These are phyloP conservation scores for Engystomops pustulosus DNA, from an alignment of 2,113 vertebrate genomes.

Conservation along the genomic window DNA sequence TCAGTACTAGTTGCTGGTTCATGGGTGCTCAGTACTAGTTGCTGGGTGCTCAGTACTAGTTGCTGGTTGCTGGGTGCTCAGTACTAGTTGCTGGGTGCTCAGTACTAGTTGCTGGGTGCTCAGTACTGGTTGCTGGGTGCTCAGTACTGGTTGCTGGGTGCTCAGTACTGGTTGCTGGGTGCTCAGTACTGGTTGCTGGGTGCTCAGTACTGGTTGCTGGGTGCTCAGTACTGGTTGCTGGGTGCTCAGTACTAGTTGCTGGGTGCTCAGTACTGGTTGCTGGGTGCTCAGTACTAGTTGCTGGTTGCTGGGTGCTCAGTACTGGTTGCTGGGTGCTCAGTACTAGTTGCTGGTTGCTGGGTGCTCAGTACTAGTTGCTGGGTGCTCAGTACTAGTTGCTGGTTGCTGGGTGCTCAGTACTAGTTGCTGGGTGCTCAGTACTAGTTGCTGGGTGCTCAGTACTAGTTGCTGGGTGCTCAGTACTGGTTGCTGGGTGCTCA, in stretches of 20 bases:
- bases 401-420: background rate
- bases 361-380: background rate
- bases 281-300: background rate
- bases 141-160: background rate
- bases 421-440: too few species aligned
- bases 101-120: background rate
- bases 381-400: background rate
- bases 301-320: background rate
- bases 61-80: background rate
- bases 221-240: background rate
- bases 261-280: background rate
- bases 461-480: background rate
- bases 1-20: too few species aligned
- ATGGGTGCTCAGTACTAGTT: background rate
- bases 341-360: too few species aligned
- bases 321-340: too few species aligned
- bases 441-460: background rate
- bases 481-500: background rate
- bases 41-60: background rate
- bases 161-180: fast-evolving
- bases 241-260: too few species aligned
- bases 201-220: background rate
- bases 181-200: background rate
- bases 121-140: background rate
- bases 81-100: background rate